A percentile compares a stretch with the other conserved stretches of the same genome.
Conservation (phyloP, 2,113 vertebrate species). For the Hydrolagus affinis region DNA sequence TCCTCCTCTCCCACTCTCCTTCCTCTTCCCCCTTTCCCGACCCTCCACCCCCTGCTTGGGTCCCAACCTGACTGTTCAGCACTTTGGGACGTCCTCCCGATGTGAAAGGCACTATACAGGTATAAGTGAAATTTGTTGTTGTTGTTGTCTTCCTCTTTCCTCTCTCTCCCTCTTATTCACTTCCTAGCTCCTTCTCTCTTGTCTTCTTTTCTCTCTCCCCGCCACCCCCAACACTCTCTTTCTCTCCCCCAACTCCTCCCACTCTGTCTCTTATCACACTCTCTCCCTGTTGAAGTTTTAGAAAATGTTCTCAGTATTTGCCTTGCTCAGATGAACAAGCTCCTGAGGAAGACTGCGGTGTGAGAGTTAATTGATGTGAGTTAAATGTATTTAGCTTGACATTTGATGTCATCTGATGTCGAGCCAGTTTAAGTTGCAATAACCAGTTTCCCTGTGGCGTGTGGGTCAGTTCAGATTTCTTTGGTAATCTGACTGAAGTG, state of each 20-base stretch:
- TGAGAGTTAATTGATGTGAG: background rate
- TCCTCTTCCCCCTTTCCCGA: too few relatives aligned
- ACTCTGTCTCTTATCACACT: background rate
- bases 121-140: too few relatives aligned
- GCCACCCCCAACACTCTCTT: slow-evolving; percentile 31
- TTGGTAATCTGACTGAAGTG: background rate
- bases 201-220: slow-evolving; percentile 34
- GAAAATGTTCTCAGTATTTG: background rate
- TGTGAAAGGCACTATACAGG: too few relatives aligned
- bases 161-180: background rate
- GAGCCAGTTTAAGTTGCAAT: background rate
- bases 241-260: slow-evolving; percentile 32
- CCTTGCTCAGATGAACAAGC: background rate
- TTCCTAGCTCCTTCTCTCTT: slow-evolving; percentile 21
- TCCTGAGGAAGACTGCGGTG: background rate
- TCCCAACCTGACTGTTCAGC: too few relatives aligned
- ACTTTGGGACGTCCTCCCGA: too few relatives aligned
- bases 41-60: too few relatives aligned
- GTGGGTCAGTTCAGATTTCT: background rate
- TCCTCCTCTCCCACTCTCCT: background rate
- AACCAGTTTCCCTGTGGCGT: background rate
- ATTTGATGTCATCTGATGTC: background rate
- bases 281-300: background rate
- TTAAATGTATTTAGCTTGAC: background rate
- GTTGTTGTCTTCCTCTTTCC: too few relatives aligned